Percentiles rank a stretch among this genome's conserved stretches.
Evolutionary conservation across 2,797 vertebrate genomes (phyloP).

Genomic region (Somateria mollissima): DNA sequence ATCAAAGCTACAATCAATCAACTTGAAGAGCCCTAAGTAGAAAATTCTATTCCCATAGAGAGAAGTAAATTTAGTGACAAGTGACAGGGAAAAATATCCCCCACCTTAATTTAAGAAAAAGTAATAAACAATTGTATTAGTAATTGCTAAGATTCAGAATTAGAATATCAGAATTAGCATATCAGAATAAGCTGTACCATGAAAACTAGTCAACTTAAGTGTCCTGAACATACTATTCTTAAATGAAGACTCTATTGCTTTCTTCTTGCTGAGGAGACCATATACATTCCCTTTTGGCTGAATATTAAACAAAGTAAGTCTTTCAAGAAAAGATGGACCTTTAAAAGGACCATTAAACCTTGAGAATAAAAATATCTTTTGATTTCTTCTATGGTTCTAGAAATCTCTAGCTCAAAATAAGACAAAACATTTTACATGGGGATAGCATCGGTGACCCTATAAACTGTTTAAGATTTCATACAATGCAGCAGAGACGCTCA

Average conservation of each 20-base stretch:
- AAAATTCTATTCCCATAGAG: not conserved
- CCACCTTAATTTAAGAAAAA: not conserved
- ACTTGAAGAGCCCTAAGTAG: not conserved
- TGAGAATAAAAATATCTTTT: not conserved
- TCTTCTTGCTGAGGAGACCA: not conserved
- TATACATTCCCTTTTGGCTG: not conserved
- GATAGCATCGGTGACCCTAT: not conserved
- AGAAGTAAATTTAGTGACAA: not conserved
- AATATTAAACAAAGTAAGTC: not conserved
- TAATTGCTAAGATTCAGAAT: not conserved
- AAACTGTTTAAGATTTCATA: not conserved
- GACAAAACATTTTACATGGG: not conserved
- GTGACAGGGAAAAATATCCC: not conserved
- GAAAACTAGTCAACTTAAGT: not conserved
- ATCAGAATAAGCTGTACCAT: not conserved
- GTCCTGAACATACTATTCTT: not conserved
- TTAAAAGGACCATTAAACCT: not conserved
- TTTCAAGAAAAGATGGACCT: not conserved
- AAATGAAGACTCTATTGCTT: not conserved
- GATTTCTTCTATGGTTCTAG: not conserved
- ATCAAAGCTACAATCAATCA: not conserved
- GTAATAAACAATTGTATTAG: not conserved
- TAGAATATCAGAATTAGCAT: not conserved
- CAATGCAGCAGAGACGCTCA: not conserved
- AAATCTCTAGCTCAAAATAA: not conserved